Base-by-base conservation (phyloP, 2,888 invertebrate species). In the Mactromeris polynyma region DNA sequence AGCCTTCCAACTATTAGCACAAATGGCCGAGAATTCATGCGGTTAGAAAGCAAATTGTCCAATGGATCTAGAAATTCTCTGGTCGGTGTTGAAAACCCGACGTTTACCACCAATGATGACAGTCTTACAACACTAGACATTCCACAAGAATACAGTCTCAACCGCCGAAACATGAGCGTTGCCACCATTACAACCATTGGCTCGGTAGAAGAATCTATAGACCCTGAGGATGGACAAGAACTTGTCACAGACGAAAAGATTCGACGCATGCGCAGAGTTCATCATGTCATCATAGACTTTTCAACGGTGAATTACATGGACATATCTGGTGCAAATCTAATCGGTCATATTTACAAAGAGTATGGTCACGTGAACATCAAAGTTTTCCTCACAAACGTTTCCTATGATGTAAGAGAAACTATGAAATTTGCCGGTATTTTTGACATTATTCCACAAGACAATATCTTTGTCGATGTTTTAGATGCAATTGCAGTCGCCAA, bases 231-330 rank as follows among this genome's bases (percentile, higher is more conserved):
- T 80, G 95, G 95, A 54, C 94, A 93, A 33, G 94, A 93, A 83
- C 87, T 93, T 11, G 91, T 95, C 17, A 93, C 93, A 0, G 95
- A 95, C 26, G 95, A 94, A 38, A 94, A 94, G 87, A 92, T 95
- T 33, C 86, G 92, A 85, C 91, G 86, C 19, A 93, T 95, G 94
- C 92, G 94, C 77, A 93, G 92, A 90, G 93, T 94, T 42, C 95
- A 95, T 89, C 95, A 95, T 87, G 91, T 95, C 38, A 94, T 95
- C 80, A 85, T 95, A 78, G 95, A 95, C 90, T 94, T 94, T 85
- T 92, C 94, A 9, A 93, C 94, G 58, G 93, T 95, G 38, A 95
- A 95, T 86, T 95, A 95, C 88, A 87, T 95, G 83, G 95, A 95
- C 83, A 94, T 94, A 36, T 95, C 95, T 6, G 95, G 95, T n/a